Conservation (phyloP, 2,113 vertebrate genomes). For the Panthera leo region DNA sequence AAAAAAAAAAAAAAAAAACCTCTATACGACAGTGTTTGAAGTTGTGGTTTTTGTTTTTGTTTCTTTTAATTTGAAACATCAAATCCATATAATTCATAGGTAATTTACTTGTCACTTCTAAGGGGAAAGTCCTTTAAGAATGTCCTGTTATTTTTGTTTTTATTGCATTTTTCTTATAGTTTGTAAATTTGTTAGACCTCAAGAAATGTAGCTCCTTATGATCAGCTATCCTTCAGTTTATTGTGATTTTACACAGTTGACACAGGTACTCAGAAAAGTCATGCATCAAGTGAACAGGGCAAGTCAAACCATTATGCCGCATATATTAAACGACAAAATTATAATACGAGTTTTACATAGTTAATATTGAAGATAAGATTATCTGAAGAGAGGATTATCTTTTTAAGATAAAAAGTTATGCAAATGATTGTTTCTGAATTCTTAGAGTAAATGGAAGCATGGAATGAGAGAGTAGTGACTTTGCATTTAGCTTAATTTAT, state of each 20-base stretch:
- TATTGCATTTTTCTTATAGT: constrained; percentile 50
- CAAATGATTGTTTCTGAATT: constrained; percentile 46
- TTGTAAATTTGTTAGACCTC: constrained; percentile 61
- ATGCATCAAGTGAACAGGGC: not conserved
- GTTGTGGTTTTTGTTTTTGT: constrained; percentile 23
- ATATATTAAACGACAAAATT: not conserved
- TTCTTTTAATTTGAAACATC: constrained; percentile 66
- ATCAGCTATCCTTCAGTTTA: constrained; percentile 29
- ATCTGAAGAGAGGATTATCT: not conserved
- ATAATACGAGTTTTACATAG: not conserved
- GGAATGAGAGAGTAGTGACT: constrained; percentile 44
- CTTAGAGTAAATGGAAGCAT: not conserved
- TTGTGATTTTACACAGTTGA: constrained; percentile 61
- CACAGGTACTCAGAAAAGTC: not conserved
- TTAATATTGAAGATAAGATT: not conserved
- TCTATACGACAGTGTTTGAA: constrained; percentile 79
- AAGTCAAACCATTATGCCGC: not conserved
- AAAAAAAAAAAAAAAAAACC: not conserved
- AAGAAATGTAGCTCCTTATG: constrained; percentile 60
- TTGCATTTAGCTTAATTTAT: constrained; percentile 54
- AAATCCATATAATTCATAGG: constrained; percentile 60
- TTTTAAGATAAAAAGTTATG: constrained; percentile 32
- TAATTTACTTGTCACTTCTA: constrained; percentile 68
- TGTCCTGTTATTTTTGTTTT: constrained; percentile 66
- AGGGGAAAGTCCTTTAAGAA: constrained; percentile 73